phyloP scores from a whole-genome alignment of 1,140 invertebrate species.

The Campodea augens region DNA sequence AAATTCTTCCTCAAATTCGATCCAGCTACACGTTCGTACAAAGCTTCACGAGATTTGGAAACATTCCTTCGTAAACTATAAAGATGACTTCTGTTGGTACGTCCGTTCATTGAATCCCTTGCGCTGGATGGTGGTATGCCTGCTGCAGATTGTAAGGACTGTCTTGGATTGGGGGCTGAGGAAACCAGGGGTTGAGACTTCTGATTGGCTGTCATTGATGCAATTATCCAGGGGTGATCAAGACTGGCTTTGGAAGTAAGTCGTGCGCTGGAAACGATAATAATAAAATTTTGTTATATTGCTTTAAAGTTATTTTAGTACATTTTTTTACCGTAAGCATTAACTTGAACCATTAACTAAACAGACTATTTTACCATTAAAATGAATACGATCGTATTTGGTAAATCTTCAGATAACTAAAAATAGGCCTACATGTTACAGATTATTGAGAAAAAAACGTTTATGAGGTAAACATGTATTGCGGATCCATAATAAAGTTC shows the following conservation, averaged over 20 bases:
- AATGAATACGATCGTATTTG: too few relatives aligned
- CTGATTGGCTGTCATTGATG: conserved; percentile 18
- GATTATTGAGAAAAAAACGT: too few relatives aligned
- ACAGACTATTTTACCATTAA: too few relatives aligned
- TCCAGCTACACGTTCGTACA: conserved; percentile 31
- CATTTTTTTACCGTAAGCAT: too few relatives aligned
- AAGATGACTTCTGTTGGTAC: background rate
- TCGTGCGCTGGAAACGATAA: conserved; percentile 24
- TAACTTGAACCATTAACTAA: too few relatives aligned
- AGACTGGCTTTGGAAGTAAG: conserved; percentile 35
- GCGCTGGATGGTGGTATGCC: background rate
- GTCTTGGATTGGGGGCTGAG: background rate
- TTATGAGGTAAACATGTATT: too few relatives aligned
- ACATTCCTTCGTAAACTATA: conserved; percentile 16
- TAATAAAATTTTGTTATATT: conserved; percentile 10
- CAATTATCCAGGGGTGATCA: conserved; percentile 33
- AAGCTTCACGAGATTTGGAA: conserved; percentile 35
- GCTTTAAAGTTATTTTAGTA: too few relatives aligned
- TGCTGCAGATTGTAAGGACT: background rate
- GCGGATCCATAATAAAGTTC: too few relatives aligned
- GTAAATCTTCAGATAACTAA: too few relatives aligned
- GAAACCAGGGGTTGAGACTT: background rate
- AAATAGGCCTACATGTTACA: too few relatives aligned
- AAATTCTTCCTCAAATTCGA: conserved; percentile 18
- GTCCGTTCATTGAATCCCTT: background rate